These are phyloP conservation scores for Pristionchus japonicus DNA, from an alignment of 2,888 invertebrate genomes.

Conservation along the genomic window DNA sequence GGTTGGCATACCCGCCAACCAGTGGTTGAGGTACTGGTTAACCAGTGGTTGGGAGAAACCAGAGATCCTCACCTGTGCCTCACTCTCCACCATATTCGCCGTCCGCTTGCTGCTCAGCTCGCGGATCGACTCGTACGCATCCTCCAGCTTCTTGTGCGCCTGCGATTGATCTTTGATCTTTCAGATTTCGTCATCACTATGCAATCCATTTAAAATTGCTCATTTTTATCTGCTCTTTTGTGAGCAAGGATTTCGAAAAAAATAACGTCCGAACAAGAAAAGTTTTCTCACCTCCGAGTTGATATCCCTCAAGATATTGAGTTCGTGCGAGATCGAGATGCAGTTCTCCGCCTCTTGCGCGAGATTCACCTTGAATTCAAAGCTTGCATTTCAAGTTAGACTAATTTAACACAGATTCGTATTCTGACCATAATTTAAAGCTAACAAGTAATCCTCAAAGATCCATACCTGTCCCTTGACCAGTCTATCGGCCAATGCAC, in stretches of 20 bases:
- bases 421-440: too few relatives aligned
- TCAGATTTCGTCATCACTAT: too few relatives aligned
- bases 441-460: too few relatives aligned
- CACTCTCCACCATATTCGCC: slow-evolving; percentile 59
- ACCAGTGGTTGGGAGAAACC: too few relatives aligned
- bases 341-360: slow-evolving; percentile 78
- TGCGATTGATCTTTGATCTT: neutral
- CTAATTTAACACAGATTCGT: too few relatives aligned
- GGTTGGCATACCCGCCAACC: too few relatives aligned
- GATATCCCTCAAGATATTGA: slow-evolving; percentile 88
- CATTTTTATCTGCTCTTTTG: too few relatives aligned
- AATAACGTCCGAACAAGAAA: neutral
- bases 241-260: too few relatives aligned
- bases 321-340: slow-evolving; percentile 83
- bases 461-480: slow-evolving; percentile 70
- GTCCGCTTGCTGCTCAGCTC: slow-evolving; percentile 55
- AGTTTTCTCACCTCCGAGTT: slow-evolving; percentile 82
- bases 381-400: too few relatives aligned
- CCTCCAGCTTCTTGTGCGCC: slow-evolving; percentile 89
- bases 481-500: slow-evolving; percentile 91
- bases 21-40: too few relatives aligned
- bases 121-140: slow-evolving; percentile 89
- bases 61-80: slow-evolving; percentile 50
- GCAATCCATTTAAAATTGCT: too few relatives aligned
- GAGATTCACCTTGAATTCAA: slow-evolving; percentile 73